phyloP scores from a whole-genome alignment of 2,113 vertebrate species.

The Ibidorhyncha struthersii region DNA sequence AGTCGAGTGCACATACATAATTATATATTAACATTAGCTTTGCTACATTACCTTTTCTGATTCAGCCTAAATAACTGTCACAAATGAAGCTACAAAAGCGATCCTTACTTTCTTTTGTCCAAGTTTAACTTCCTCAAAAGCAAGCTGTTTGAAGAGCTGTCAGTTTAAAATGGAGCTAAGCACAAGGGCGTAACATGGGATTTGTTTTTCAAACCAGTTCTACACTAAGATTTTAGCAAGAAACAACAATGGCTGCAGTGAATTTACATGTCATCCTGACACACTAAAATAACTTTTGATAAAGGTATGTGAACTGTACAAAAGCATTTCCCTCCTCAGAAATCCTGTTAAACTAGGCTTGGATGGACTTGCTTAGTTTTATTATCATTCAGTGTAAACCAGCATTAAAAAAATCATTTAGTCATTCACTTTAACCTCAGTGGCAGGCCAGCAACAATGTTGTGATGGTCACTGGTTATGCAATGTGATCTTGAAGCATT shows the following conservation, averaged over 20 bases:
- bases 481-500: neutral
- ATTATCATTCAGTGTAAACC: neutral
- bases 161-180: neutral
- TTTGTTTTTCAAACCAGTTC: neutral
- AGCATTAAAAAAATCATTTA: neutral
- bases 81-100: neutral
- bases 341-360: neutral
- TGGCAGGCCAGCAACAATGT: neutral
- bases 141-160: neutral
- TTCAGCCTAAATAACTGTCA: neutral
- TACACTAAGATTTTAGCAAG: neutral
- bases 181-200: rapidly evolving
- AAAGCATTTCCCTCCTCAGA: neutral
- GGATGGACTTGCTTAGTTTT: neutral
- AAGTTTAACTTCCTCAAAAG: neutral
- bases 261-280: neutral
- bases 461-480: neutral
- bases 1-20: neutral
- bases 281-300: neutral
- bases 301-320: neutral
- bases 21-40: neutral
- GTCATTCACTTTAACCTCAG: neutral
- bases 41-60: neutral
- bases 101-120: neutral
- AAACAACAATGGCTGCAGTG: neutral